Evolutionary conservation across 2,888 invertebrate species (phyloP).

Genomic region (Myathropa florea): DNA sequence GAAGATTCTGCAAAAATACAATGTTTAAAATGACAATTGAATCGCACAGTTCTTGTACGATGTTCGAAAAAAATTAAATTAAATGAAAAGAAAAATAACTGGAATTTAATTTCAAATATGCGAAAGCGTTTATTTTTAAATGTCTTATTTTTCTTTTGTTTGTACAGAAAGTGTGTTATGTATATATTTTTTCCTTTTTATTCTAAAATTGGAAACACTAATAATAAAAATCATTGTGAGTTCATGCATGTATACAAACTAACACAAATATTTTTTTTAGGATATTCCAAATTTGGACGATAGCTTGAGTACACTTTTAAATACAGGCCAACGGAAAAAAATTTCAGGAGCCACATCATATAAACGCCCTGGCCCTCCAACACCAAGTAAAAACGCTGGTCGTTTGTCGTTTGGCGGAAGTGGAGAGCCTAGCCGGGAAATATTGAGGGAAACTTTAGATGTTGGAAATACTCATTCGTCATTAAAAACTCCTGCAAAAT

Average conservation of each 20-base stretch:
- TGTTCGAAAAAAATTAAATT: neutral
- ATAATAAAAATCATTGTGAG: slow-evolving; percentile 14
- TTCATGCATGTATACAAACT: slow-evolving; percentile 4
- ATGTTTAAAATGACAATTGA: slow-evolving; percentile 54
- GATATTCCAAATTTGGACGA: slow-evolving; percentile 77
- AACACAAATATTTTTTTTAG: slow-evolving; percentile 67
- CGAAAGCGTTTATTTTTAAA: slow-evolving; percentile 2
- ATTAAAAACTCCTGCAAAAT: slow-evolving; percentile 85
- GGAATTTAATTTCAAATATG: slow-evolving; percentile 24
- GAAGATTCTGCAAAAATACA: slow-evolving; percentile 1
- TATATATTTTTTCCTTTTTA: slow-evolving; percentile 26
- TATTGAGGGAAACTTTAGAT: slow-evolving; percentile 82
- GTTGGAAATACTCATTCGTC: slow-evolving; percentile 76
- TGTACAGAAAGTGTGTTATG: neutral
- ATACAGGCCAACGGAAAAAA: slow-evolving; percentile 80
- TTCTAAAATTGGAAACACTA: slow-evolving; percentile 36
- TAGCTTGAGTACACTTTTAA: slow-evolving; percentile 80
- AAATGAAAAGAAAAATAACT: neutral
- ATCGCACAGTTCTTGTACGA: slow-evolving; percentile 48
- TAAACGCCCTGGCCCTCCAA: slow-evolving; percentile 92
- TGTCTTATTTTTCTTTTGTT: neutral
- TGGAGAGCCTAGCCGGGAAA: slow-evolving; percentile 81
- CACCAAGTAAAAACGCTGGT: slow-evolving; percentile 91
- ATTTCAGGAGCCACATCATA: slow-evolving; percentile 87
- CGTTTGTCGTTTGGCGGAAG: slow-evolving; percentile 84